phyloP scores from a whole-genome alignment of 2,113 vertebrate genomes.

The Syrrhaptes paradoxus region DNA sequence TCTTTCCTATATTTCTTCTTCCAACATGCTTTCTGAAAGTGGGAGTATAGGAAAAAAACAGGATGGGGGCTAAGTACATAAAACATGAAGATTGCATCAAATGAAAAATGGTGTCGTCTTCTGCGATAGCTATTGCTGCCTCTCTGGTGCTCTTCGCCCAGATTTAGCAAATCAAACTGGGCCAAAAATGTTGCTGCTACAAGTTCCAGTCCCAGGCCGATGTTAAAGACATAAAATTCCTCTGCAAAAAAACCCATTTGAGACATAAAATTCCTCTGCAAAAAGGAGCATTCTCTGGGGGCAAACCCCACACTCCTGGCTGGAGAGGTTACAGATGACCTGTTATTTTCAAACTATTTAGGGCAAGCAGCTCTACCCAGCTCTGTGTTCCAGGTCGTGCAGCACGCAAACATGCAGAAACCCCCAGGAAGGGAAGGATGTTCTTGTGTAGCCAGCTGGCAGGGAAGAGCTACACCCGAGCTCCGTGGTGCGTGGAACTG shows the following conservation, averaged over 20 bases:
- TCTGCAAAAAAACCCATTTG: no score
- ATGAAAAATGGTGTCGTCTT: not conserved
- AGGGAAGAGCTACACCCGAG: rapidly evolving
- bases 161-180: not conserved
- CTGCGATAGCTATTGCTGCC: not conserved
- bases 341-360: not conserved
- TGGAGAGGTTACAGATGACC: not conserved
- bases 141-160: not conserved
- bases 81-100: not conserved
- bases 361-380: not conserved
- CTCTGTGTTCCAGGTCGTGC: not conserved
- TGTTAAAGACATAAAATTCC: not conserved
- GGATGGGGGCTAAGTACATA: not conserved
- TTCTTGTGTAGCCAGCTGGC: not conserved
- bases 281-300: no score
- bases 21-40: not conserved
- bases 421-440: rapidly evolving
- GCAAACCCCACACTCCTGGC: not conserved
- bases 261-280: not conserved
- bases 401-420: no score
- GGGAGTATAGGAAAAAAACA: not conserved
- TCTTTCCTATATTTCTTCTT: not conserved
- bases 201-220: not conserved
- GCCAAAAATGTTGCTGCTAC: not conserved
- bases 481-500: rapidly evolving